Evolutionary conservation across 1,140 invertebrate genomes (phyloP).

Genomic region (Dinoponera quadriceps): DNA sequence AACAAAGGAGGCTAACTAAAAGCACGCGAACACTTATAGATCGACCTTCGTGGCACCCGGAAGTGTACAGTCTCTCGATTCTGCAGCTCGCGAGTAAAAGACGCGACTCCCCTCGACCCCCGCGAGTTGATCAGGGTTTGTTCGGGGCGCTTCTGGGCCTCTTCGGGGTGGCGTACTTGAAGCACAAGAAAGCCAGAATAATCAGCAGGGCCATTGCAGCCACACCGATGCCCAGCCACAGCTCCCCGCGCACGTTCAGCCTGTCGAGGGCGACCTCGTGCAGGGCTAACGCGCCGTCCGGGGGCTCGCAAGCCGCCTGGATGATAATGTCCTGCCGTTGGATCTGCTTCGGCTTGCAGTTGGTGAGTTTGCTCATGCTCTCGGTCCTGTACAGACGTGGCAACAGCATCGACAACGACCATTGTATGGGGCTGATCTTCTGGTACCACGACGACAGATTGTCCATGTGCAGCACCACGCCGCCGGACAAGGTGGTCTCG

Average conservation of each 20-base stretch:
- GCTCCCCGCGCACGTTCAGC: constrained; percentile 67
- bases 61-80: constrained; percentile 1
- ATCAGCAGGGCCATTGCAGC: constrained; percentile 69
- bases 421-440: constrained; percentile 90
- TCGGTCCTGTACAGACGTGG: constrained; percentile 89
- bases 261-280: constrained; percentile 80
- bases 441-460: constrained; percentile 89
- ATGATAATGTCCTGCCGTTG: constrained; percentile 94
- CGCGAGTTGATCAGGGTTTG: constrained; percentile 76
- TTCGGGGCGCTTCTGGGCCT: constrained; percentile 82
- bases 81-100: not conserved
- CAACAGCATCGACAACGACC: constrained; percentile 90
- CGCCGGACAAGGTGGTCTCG: constrained; percentile 88
- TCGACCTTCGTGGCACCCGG: not conserved
- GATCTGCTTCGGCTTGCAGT: constrained; percentile 87
- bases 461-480: constrained; percentile 90
- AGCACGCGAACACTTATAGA: too few relatives aligned
- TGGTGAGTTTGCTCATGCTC: constrained; percentile 82
- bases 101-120: constrained; percentile 13
- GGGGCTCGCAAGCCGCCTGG: constrained; percentile 91
- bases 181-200: constrained; percentile 73
- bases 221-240: constrained; percentile 77
- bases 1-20: too few relatives aligned
- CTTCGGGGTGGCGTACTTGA: constrained; percentile 78
- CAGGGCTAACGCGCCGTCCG: constrained; percentile 91